Conservation (phyloP, 1,140 invertebrate genomes). For the Amyelois transitella region DNA sequence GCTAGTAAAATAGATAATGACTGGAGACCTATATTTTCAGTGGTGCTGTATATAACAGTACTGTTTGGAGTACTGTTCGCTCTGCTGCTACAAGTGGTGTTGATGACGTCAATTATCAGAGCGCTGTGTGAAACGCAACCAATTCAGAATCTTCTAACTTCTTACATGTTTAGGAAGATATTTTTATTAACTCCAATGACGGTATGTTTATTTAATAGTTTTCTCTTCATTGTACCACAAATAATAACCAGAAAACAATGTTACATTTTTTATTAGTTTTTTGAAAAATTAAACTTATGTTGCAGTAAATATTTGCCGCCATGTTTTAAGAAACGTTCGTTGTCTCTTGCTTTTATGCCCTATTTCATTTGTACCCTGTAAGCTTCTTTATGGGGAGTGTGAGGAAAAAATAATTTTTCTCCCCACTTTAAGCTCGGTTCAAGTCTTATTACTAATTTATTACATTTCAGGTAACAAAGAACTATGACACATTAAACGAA, state of each 20-base stretch:
- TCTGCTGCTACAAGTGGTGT: constrained; percentile 34
- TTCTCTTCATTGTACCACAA: not conserved
- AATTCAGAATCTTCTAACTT: constrained; percentile 33
- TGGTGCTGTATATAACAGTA: constrained; percentile 48
- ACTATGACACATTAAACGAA: constrained; percentile 45
- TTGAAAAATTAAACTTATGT: not conserved
- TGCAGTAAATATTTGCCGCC: too few species aligned
- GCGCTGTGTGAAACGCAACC: constrained; percentile 25
- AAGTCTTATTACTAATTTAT: not conserved
- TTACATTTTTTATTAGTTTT: too few species aligned
- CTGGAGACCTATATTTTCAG: constrained; percentile 46
- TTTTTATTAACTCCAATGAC: constrained; percentile 47
- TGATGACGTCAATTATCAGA: constrained; percentile 37
- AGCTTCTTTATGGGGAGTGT: too few species aligned
- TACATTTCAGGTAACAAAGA: constrained; percentile 28
- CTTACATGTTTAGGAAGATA: constrained; percentile 28
- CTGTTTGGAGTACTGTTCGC: constrained; percentile 42
- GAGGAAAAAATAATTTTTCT: not conserved
- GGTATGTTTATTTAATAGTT: constrained; percentile 27
- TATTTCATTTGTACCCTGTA: too few species aligned
- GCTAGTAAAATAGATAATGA: too few species aligned
- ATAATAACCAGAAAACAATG: too few species aligned
- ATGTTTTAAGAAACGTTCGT: too few species aligned
- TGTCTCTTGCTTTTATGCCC: too few species aligned
- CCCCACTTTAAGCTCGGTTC: not conserved